Evolutionary conservation across 2,888 invertebrate species (phyloP).

Genomic region (Hyposoter dolosus): DNA sequence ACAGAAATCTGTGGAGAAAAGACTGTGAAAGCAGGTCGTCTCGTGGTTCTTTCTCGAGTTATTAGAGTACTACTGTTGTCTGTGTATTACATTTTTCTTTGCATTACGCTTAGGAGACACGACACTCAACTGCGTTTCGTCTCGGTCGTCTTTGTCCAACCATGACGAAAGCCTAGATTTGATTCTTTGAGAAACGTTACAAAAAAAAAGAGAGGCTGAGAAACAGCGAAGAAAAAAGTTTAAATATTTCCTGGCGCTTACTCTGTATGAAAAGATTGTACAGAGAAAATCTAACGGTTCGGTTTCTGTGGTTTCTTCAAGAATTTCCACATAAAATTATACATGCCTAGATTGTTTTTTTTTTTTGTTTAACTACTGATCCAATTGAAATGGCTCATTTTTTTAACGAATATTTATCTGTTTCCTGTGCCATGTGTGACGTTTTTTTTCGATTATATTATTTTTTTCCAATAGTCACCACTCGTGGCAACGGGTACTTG

Average conservation of each 20-base stretch:
- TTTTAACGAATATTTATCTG: background rate
- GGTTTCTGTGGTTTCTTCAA: constrained; percentile 1
- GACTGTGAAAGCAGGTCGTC: constrained; percentile 64
- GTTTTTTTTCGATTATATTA: background rate
- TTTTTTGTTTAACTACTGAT: background rate
- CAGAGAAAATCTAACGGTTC: constrained; percentile 43
- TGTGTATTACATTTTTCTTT: constrained; percentile 10
- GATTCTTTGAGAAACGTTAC: constrained; percentile 16
- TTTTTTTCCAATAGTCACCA: background rate
- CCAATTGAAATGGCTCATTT: background rate
- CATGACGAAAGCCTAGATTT: constrained; percentile 54
- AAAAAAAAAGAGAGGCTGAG: background rate
- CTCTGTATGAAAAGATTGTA: background rate
- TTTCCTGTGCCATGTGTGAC: background rate
- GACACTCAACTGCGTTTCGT: constrained; percentile 47
- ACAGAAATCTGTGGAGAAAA: constrained; percentile 13
- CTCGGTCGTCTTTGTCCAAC: constrained; percentile 43
- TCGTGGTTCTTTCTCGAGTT: constrained; percentile 54
- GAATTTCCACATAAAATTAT: constrained; percentile 10
- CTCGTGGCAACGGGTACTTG: constrained; percentile 7
- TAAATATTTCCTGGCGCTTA: constrained; percentile 27
- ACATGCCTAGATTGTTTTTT: background rate
- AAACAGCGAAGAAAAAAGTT: constrained; percentile 21
- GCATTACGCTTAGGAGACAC: constrained; percentile 34
- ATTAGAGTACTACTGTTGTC: constrained; percentile 35